Evolutionary conservation across 92 coral and sea anemone species (phyloP).

Genomic region (Scolanthus callimorphus): DNA sequence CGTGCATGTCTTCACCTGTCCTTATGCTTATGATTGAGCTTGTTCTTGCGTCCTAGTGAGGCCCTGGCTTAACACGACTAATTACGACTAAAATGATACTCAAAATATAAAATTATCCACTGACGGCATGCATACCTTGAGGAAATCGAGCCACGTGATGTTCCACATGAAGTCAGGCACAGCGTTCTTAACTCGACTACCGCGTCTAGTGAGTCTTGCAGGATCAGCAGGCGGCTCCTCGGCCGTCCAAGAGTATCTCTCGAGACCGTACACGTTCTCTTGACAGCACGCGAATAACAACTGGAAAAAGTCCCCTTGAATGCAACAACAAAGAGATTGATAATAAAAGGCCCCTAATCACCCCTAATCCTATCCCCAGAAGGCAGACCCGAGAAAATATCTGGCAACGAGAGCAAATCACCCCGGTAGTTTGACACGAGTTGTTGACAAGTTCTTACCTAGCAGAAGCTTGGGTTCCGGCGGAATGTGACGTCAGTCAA

Average conservation of each 20-base stretch:
- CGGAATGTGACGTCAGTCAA: constrained; percentile 90
- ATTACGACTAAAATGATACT: background rate
- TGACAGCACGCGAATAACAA: constrained; percentile 93
- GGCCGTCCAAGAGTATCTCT: constrained; percentile 53
- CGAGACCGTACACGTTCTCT: constrained; percentile 82
- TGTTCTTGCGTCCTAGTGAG: too few species aligned
- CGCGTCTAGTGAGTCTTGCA: constrained; percentile 31
- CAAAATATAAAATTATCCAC: too few species aligned
- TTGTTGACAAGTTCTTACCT: too few species aligned
- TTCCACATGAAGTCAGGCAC: constrained; percentile 97
- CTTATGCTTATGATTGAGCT: too few species aligned
- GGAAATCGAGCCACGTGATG: constrained; percentile 91
- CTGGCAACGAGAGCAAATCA: too few species aligned
- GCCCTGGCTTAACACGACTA: too few species aligned
- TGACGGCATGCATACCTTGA: constrained; percentile 66
- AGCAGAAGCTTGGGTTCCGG: constrained; percentile 77
- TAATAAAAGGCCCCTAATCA: background rate
- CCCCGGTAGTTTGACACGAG: too few species aligned
- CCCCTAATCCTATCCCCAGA: too few species aligned
- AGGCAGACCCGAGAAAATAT: too few species aligned
- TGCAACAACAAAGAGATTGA: background rate
- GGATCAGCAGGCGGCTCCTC: constrained; percentile 28
- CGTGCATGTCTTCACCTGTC: too few species aligned
- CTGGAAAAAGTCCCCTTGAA: constrained; percentile 90
- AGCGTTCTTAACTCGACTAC: constrained; percentile 43